phyloP scores from a whole-genome alignment of 2,113 vertebrate species.

The Morone saxatilis region DNA sequence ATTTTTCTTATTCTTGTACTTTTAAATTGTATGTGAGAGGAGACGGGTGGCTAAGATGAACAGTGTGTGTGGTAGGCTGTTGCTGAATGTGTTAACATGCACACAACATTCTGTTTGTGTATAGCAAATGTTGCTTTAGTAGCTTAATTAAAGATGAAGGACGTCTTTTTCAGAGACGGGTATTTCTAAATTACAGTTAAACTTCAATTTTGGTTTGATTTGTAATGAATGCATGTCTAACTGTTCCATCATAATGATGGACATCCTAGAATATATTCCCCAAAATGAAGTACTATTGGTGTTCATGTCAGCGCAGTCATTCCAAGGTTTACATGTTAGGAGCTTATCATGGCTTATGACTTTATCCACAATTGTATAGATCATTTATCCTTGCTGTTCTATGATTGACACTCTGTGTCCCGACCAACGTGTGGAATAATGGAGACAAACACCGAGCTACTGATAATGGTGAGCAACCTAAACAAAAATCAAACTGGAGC shows the following conservation, averaged over 20 bases:
- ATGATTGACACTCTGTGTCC: background rate
- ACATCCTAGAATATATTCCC: background rate
- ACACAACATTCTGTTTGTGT: background rate
- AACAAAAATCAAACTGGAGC: background rate
- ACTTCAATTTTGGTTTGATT: background rate
- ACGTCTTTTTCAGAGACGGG: background rate
- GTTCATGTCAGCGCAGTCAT: slow-evolving; percentile 2
- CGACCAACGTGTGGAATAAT: too few species aligned
- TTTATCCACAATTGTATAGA: background rate
- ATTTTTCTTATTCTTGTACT: slow-evolving; percentile 63
- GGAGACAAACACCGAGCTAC: background rate
- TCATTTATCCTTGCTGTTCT: background rate
- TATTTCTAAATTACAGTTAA: background rate
- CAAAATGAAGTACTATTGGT: background rate
- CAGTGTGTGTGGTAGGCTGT: background rate
- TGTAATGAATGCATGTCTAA: slow-evolving; percentile 7
- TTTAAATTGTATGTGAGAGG: slow-evolving; percentile 15
- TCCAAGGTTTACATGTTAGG: background rate
- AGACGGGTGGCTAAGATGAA: background rate
- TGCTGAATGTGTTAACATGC: background rate
- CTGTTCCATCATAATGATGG: background rate
- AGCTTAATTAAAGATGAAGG: slow-evolving; percentile 1
- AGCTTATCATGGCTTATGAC: background rate
- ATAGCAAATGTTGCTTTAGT: background rate
- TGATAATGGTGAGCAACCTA: too few species aligned